Evolutionary conservation across 2,888 invertebrate species (phyloP).

Genomic region (Lasioglossum calceatum): DNA sequence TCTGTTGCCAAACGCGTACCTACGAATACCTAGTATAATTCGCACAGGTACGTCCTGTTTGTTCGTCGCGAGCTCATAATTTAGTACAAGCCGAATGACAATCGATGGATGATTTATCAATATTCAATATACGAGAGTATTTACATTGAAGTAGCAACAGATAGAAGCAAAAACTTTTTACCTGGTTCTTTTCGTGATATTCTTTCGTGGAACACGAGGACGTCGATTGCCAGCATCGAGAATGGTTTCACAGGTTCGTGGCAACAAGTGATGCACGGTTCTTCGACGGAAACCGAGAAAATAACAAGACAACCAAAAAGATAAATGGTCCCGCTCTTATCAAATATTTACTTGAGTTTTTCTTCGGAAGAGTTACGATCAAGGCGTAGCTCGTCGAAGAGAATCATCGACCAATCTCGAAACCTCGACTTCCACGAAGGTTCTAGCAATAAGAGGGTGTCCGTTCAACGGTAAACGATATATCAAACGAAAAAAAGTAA

Average conservation of each 20-base stretch:
- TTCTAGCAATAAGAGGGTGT: conserved; percentile 79
- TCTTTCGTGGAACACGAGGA: conserved; percentile 7
- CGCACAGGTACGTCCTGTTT: background rate
- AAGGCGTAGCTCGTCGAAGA: background rate
- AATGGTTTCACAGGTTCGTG: background rate
- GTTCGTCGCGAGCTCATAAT: background rate
- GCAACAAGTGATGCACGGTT: background rate
- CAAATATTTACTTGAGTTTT: background rate
- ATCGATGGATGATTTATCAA: conserved; percentile 29
- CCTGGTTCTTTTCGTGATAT: background rate
- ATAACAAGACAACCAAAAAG: background rate
- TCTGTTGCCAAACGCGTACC: background rate
- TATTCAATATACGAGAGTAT: background rate
- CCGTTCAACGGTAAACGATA: conserved; percentile 40
- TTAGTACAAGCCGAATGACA: conserved; percentile 26
- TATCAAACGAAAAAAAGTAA: conserved; percentile 35
- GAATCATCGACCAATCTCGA: conserved; percentile 20
- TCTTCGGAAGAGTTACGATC: background rate
- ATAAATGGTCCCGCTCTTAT: background rate
- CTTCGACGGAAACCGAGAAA: background rate
- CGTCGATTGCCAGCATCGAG: background rate
- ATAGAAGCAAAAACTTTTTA: background rate
- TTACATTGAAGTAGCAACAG: background rate
- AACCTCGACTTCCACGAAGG: conserved; percentile 33
- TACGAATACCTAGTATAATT: background rate